Evolutionary conservation across 2,888 invertebrate genomes (phyloP).

Genomic region (Ochropacha duplaris): DNA sequence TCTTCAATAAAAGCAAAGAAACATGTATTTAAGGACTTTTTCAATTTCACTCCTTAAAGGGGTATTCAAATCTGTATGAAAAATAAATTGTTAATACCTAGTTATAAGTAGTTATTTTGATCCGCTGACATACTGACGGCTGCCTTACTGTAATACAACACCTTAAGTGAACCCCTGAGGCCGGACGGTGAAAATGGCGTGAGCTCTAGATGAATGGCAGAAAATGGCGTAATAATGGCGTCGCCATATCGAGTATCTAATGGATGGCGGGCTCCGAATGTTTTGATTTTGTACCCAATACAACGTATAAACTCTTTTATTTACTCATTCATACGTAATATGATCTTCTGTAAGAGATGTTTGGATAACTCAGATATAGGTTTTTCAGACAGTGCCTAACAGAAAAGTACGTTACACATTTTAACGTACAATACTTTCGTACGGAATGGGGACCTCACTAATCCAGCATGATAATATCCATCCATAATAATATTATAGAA

Average conservation of each 20-base stretch:
- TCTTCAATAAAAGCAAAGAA: no score
- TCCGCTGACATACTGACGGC: slow-evolving; percentile 16
- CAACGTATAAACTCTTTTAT: not conserved
- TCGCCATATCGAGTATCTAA: slow-evolving; percentile 54
- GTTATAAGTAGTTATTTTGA: no score
- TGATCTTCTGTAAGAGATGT: not conserved
- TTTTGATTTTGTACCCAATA: slow-evolving; percentile 25
- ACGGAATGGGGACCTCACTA: no score
- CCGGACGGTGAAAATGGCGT: slow-evolving; percentile 26
- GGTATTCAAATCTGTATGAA: no score
- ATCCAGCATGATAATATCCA: no score
- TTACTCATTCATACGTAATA: not conserved
- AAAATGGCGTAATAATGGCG: slow-evolving; percentile 30
- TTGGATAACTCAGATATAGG: not conserved
- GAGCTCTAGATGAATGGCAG: slow-evolving; percentile 28
- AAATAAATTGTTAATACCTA: no score
- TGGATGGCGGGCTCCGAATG: slow-evolving; percentile 37
- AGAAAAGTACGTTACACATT: no score
- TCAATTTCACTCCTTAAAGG: no score
- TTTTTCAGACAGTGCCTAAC: no score
- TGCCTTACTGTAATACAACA: slow-evolving; percentile 42
- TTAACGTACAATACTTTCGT: no score
- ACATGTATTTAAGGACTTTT: no score
- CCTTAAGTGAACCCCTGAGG: slow-evolving; percentile 53
- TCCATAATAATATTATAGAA: no score